Evolutionary conservation across 2,797 vertebrate genomes (phyloP).

Genomic region (Semaprochilodus insignis): DNA sequence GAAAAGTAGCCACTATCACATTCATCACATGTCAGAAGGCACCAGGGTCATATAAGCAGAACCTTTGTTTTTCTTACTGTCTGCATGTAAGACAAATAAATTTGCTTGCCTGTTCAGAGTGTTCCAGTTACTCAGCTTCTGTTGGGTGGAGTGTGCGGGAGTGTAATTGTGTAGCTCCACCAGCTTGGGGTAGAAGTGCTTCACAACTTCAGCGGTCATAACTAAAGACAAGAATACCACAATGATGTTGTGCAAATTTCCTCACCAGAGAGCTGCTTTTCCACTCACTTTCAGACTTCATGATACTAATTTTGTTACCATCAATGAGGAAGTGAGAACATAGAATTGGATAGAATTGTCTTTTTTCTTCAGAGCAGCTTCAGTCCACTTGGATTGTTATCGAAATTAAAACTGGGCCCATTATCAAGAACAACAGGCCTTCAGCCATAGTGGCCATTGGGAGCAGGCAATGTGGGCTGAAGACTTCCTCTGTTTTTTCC

Average conservation of each 20-base stretch:
- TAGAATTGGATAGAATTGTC: neutral
- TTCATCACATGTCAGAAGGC: constrained; percentile 26
- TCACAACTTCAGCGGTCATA: constrained; percentile 84
- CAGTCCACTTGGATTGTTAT: neutral
- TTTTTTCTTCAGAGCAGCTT: neutral
- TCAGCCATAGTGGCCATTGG: neutral
- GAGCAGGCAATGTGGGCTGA: neutral
- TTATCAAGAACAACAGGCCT: neutral
- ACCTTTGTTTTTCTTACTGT: constrained; percentile 34
- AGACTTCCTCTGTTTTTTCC: constrained; percentile 8
- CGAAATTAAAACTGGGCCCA: neutral
- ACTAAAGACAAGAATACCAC: constrained; percentile 67
- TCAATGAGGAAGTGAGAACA: neutral
- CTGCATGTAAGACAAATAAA: constrained; percentile 41
- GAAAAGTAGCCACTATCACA: constrained; percentile 36
- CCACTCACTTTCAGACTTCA: neutral
- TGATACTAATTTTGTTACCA: neutral
- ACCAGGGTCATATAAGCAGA: constrained; percentile 33
- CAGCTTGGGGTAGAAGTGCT: constrained; percentile 80
- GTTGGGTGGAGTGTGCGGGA: constrained; percentile 77
- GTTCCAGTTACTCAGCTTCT: constrained; percentile 83
- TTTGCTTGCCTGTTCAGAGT: constrained; percentile 81
- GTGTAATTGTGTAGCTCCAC: constrained; percentile 84
- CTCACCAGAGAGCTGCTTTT: neutral
- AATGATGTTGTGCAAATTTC: neutral